Evolutionary conservation across 2,888 invertebrate genomes (phyloP).

Genomic region (Hirtodrosophila cameraria): DNA sequence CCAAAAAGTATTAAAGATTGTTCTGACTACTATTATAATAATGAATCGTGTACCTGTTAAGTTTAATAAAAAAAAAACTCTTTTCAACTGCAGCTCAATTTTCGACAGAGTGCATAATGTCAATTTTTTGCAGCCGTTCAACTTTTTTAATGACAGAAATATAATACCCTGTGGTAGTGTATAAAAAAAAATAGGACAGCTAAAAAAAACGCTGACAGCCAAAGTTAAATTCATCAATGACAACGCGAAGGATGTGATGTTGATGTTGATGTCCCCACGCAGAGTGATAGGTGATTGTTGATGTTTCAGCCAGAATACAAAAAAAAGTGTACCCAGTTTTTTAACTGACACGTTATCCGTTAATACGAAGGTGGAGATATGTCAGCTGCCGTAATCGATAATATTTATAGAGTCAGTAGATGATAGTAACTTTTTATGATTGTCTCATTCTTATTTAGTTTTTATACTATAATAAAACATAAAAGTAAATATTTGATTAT

Average conservation of each 20-base stretch:
- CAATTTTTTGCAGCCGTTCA: too few relatives aligned
- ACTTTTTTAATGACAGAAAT: not conserved
- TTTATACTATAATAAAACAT: not conserved
- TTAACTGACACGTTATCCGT: constrained; percentile 36
- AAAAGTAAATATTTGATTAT: too few relatives aligned
- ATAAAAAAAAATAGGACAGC: constrained; percentile 5
- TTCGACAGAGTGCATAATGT: too few relatives aligned
- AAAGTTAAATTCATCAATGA: constrained; percentile 64
- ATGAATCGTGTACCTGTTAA: too few relatives aligned
- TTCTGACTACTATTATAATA: too few relatives aligned
- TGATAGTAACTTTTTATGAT: constrained; percentile 2
- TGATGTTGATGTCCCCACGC: constrained; percentile 8
- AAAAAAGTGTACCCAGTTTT: constrained; percentile 23
- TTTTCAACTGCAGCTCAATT: too few relatives aligned
- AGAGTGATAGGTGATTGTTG: constrained; percentile 11
- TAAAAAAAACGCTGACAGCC: constrained; percentile 23
- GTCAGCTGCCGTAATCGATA: constrained; percentile 24
- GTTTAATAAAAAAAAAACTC: too few relatives aligned
- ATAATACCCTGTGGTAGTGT: not conserved
- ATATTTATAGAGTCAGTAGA: constrained; percentile 24
- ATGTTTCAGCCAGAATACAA: constrained; percentile 4
- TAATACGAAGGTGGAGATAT: constrained; percentile 4
- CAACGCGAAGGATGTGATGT: constrained; percentile 38
- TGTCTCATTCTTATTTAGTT: not conserved
- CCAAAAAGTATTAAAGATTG: too few relatives aligned